Evolutionary conservation across 2,113 vertebrate genomes (phyloP).

Genomic region (Sminthopsis crassicaudata): DNA sequence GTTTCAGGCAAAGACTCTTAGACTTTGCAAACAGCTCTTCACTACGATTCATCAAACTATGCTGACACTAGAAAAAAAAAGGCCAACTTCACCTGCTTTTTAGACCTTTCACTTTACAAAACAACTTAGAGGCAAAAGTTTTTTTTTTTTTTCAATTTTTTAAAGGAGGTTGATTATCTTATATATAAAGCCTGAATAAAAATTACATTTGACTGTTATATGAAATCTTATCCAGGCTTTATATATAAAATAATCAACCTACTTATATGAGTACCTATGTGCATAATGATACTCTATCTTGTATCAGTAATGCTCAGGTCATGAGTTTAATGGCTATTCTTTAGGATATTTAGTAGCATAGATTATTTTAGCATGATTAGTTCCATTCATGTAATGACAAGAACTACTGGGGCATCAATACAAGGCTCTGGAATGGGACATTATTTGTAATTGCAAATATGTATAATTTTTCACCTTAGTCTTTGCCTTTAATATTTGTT

Average conservation of each 20-base stretch:
- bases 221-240: background rate
- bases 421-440: background rate
- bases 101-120: background rate
- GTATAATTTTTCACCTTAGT: background rate
- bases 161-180: background rate
- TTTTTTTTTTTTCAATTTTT: constrained; percentile 16
- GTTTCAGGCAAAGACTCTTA: constrained; percentile 56
- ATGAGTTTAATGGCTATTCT: background rate
- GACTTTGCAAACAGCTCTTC: constrained; percentile 64
- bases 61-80: constrained; percentile 9
- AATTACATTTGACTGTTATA: background rate
- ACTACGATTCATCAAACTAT: constrained; percentile 42
- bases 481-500: background rate
- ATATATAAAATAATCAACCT: too few relatives aligned
- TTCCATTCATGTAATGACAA: background rate
- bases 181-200: background rate
- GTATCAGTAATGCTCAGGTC: too few relatives aligned
- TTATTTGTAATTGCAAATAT: background rate
- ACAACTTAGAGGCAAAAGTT: constrained; percentile 17
- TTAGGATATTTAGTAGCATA: background rate
- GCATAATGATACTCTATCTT: background rate
- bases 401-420: background rate
- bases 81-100: background rate
- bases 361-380: background rate
- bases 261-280: background rate